Base-by-base conservation (phyloP, 2,888 invertebrate species). In the Stenodema calcarata region DNA sequence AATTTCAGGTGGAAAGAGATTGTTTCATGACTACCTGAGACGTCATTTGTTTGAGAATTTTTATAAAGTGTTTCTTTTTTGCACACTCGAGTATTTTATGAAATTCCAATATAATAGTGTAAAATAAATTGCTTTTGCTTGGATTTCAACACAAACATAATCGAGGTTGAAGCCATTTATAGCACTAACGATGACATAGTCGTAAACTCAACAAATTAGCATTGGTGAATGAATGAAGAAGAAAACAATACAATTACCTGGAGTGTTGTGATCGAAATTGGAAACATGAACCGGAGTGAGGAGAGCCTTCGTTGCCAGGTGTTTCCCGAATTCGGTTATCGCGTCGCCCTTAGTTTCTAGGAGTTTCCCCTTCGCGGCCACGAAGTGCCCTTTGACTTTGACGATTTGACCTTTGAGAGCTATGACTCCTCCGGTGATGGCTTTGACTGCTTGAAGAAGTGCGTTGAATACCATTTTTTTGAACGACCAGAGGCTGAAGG, bases 361-460 rank as follows among this genome's bases (percentile, higher is more conserved):
- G 0, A 92, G 91, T 90, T 93, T 93, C 28, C 94, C 95, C 89
- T 94, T 93, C 14, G 94, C 93, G 27, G 93, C 93, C 30, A 94
- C 91, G 23, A 94, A 91, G 89, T 94, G 94, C 14, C 97, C 96
- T 84, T 96, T 94, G 69, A 96, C 96, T 92, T 96, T 96, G 89
- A 97, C 95, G 41, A 97, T 92, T 91, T 96, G 96, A 0, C 97
- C 97, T 90, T 96, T 96, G n/a, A 96, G 93, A 35, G 96, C 96
- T 2, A 97, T 94, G 12, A 96, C 95, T 78, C 96, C 96, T 12
- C 97, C 97, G 11, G 96, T 95, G 88, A 97, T 95, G 16, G 97
- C 96, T 90, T 97, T 97, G 0, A 96, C 95, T 0, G 97, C 96
- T 93, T 97, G 96, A 90, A 97, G 94, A 12, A 97, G 92, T 3